Base-by-base conservation (phyloP, 1,140 invertebrate genomes). In the Lamellibrachia luymesi region DNA sequence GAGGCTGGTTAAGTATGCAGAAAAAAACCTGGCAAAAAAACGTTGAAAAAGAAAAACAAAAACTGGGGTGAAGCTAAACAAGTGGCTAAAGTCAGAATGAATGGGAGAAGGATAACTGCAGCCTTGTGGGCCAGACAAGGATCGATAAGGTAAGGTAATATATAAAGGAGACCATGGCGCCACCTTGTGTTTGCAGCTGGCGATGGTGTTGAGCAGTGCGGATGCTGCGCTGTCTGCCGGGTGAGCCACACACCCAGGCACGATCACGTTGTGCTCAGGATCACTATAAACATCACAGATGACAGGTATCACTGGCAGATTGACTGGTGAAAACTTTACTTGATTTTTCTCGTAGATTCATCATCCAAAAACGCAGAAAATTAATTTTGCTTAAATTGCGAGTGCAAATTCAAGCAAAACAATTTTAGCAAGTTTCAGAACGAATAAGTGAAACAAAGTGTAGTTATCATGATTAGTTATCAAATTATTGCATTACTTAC, bases 101-200 rank as follows among this genome's bases (percentile, higher is more conserved):
- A 38, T 38, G 38, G 38, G 38, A 38, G n/a, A n/a, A n/a, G 38
- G 38, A 38, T 0, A 38, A 38, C 38, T 38, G 38, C 38, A 38
- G 38, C 38, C 38, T 38, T 38, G 38, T 38, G 38, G 38, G 64
- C 56, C 10, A 38, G 4, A 56, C 52, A 56, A 56, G 52, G 52
- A 56, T 7, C 38, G 38, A 38, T 38, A 38, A 38, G 38, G 38
- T 80, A 80, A 22, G 25, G 64, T 4, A 38, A 38, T 0, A 4
- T 80, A 22, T 80, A 80, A 6, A 80, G 7, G 64, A 17, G 64
- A 80, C 0, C 0, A 22, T 80, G 4, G 64, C 64, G 64, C 64
- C 64, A 95, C 95, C 94, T 95, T 95, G 17, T 94, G 94, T 94
- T 95, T 95, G 17, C 92, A 92, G 13, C 89, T 94, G 1, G 94